Base-by-base conservation (phyloP, 2,888 invertebrate genomes). In the Dioctria linearis region DNA sequence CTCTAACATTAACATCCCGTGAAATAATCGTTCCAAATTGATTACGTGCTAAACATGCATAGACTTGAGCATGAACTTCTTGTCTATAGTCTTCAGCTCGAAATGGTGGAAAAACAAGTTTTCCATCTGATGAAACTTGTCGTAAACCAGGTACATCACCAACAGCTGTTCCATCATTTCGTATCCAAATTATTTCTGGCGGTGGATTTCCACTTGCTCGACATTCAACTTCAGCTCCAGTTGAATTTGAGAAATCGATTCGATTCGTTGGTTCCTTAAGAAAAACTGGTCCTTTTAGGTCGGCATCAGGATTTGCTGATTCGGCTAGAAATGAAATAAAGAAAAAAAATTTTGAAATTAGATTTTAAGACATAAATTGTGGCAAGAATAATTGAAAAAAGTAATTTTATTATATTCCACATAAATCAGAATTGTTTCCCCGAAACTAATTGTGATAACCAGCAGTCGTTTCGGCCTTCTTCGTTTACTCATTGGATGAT, bases 1-100 rank as follows among this genome's bases (percentile, higher is more conserved):
- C 97, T 91, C 97, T 92, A 78, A 98, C 97, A 90, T 97, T 96
- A 87, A 98, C 96, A 89, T 96, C 96, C 79, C 97, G 92, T 71
- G 97, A 97, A 87, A 96, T 94, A 85, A 98, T 96, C 51, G 95
- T 94, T 83, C 98, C 98, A 84, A 96, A 95, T 80, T 94, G 92
- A 89, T 96, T 98, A 86, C 94, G 93, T 8, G 98, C 97, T 84
- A 96, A 91, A 88, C 98, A 98, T 84, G 96, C 95, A 90, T 98
- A 98, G 82, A 96, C 95, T 90, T 97, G 96, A 82, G 97, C 96
- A 88, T 98, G 98, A 67, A 98, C 96, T 88, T 97, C 96, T 89
- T 97, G 96, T 65, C 96, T 93, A 87, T 97, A 98, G 88, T 96
- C 96, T 89, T 96, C 96, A 76, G 96, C 96, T 81, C 97, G 93